Percentiles rank a stretch among this genome's conserved stretches.
Evolutionary conservation across 2,888 invertebrate species (phyloP).

Genomic region (Pyrrhia umbra): DNA sequence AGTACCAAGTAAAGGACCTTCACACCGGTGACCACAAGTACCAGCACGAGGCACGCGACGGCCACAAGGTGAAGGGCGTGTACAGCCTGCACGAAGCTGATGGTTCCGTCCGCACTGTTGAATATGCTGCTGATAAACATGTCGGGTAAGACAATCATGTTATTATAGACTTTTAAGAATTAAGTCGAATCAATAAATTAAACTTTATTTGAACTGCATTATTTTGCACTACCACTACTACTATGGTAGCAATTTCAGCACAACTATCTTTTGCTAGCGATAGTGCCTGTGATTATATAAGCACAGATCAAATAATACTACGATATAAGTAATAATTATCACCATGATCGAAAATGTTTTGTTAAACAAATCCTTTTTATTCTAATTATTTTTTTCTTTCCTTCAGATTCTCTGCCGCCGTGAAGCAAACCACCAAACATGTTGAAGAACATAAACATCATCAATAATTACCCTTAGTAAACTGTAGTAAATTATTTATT

Average conservation of each 20-base stretch:
- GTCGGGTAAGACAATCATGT: conserved; percentile 72
- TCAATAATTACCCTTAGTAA: conserved; percentile 34
- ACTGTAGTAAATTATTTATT: conserved; percentile 1
- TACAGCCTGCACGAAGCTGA: conserved; percentile 83
- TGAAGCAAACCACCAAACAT: conserved; percentile 68
- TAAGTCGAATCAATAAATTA: too few species aligned
- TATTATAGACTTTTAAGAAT: background rate
- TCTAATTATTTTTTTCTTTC: conserved; percentile 27
- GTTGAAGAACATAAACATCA: conserved; percentile 62
- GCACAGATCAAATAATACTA: too few species aligned
- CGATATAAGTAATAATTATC: too few species aligned
- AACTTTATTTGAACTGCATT: too few species aligned
- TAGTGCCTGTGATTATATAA: too few species aligned
- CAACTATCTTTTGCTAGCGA: too few species aligned
- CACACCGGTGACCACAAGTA: conserved; percentile 91
- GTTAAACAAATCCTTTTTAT: background rate
- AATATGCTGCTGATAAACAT: conserved; percentile 86
- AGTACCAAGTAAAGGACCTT: conserved; percentile 88
- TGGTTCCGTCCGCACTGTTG: conserved; percentile 85
- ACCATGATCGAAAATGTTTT: too few species aligned
- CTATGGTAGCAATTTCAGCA: too few species aligned
- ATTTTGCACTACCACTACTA: too few species aligned
- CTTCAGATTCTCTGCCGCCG: conserved; percentile 68
- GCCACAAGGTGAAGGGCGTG: conserved; percentile 90
- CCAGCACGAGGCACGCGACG: conserved; percentile 89